Evolutionary conservation across 2,888 invertebrate genomes (phyloP), one percentile per base, ranked within the genome.

Genomic region (Xanthia icteritia): DNA sequence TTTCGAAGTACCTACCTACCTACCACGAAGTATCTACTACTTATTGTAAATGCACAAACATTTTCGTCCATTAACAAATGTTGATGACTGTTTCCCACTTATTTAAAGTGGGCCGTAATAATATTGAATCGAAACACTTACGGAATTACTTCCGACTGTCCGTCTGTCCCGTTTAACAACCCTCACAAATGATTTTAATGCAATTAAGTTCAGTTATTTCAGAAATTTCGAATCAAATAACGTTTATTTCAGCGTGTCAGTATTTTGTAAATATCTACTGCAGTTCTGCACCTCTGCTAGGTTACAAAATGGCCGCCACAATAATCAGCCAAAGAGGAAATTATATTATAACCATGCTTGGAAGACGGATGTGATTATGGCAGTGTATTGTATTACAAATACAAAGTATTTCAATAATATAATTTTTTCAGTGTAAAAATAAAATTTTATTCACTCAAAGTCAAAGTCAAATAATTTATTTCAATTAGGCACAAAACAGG

Each of bases 91-190:
- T 68, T 77, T 54, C 68, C 75, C 68, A 85, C 60, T 84, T 75
- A 85, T 82, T 76, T 72, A 61, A 83, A 84, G 84, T 80, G 82
- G 45, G 63, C 31, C 51, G 48, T 66, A 72, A 75, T 76, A 65
- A 63, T 74, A 81, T 76, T 76, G 48, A 75, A 54, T 71, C 66
- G 75, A 48, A 71, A 79, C 84, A 83, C 84, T 83, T 79, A 83
- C 63, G 42, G 31, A 68, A 82, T 84, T 75, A 75, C 69, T 82
- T 82, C 66, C 39, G 42, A 70, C 27, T 72, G 58, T 68, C 56
- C 39, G 64, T 58, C 65, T 54, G n/a, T 79, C 58, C n/a, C 36
- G 36, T 48, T 82, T 58, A 31, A 58, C 51, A 39, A 17, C 17
- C 20, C 39, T 17, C 58, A n/a, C 58, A 69, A 39, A 68, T 58